A percentile compares a stretch with the other conserved stretches of the same genome.
These are phyloP conservation scores for Drosophila anceps DNA, from an alignment of 2,888 invertebrate species.

Conservation along the genomic window DNA sequence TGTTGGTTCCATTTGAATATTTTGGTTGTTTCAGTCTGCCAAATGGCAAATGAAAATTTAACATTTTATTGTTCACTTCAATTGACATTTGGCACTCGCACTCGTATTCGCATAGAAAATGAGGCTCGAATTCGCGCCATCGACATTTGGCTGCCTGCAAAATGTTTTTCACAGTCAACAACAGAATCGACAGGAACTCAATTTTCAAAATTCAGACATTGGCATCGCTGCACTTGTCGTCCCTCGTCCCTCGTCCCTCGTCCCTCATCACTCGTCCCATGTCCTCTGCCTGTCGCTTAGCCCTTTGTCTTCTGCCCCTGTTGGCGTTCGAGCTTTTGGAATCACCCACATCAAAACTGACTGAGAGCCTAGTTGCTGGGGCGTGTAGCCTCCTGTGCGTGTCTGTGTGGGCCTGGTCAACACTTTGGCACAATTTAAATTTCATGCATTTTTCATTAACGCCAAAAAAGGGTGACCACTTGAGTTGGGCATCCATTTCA, in stretches of 20 bases:
- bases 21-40: slow-evolving; percentile 17
- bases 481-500: slow-evolving; percentile 47
- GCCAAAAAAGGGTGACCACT: slow-evolving; percentile 61
- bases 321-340: slow-evolving; percentile 37
- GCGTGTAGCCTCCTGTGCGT: neutral
- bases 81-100: slow-evolving; percentile 77
- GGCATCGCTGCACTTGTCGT: slow-evolving; percentile 59
- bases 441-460: slow-evolving; percentile 84
- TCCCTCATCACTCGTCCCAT: neutral
- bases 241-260: neutral
- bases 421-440: slow-evolving; percentile 82
- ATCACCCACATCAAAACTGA: slow-evolving; percentile 31
- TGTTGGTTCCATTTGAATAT: slow-evolving; percentile 7
- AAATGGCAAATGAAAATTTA: slow-evolving; percentile 67
- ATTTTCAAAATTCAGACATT: slow-evolving; percentile 62
- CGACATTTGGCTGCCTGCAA: slow-evolving; percentile 38
- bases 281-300: neutral
- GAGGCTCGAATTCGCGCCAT: slow-evolving; percentile 56
- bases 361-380: slow-evolving; percentile 1
- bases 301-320: slow-evolving; percentile 6
- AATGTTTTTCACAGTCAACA: slow-evolving; percentile 39
- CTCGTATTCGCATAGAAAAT: slow-evolving; percentile 78
- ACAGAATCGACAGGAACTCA: slow-evolving; percentile 22
- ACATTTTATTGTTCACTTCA: slow-evolving; percentile 80
- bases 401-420: slow-evolving; percentile 42